Percentiles rank a stretch among this genome's conserved stretches.
These are phyloP conservation scores for Drosophila rhopaloa DNA, from an alignment of 1,140 invertebrate species.

Conservation along the genomic window DNA sequence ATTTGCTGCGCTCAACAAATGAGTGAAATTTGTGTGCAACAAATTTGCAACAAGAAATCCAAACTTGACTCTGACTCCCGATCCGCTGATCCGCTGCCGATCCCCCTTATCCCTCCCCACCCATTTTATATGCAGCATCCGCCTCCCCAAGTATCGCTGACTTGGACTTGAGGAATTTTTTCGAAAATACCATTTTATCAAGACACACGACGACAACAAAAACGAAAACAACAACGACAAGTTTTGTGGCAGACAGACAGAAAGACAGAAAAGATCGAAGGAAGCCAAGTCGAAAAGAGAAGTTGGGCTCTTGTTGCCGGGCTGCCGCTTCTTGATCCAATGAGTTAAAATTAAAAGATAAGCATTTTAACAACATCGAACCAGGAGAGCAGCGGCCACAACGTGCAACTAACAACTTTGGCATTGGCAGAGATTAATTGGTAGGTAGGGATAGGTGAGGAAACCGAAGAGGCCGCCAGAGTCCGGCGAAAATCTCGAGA, in stretches of 20 bases:
- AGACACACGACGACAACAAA: slow-evolving; percentile 72
- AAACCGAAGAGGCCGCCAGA: slow-evolving; percentile 31
- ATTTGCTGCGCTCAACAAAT: slow-evolving; percentile 43
- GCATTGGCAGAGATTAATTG: slow-evolving; percentile 84
- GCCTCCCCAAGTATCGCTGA: slow-evolving; percentile 53
- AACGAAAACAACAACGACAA: slow-evolving; percentile 54
- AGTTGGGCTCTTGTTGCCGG: slow-evolving; percentile 62
- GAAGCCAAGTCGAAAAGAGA: slow-evolving; percentile 34
- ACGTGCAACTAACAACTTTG: slow-evolving; percentile 84
- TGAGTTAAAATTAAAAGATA: slow-evolving; percentile 84
- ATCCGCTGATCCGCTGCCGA: neutral
- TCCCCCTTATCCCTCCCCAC: neutral
- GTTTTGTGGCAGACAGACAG: slow-evolving; percentile 63
- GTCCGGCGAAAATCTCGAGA: slow-evolving; percentile 60
- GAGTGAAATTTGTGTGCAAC: slow-evolving; percentile 73
- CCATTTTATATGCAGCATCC: slow-evolving; percentile 32
- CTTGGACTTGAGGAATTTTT: slow-evolving; percentile 78
- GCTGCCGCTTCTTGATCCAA: slow-evolving; percentile 75
- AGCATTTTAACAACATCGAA: slow-evolving; percentile 79
- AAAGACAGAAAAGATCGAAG: slow-evolving; percentile 30
- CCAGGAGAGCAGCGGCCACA: slow-evolving; percentile 53
- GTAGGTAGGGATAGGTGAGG: slow-evolving; percentile 78
- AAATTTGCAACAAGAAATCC: slow-evolving; percentile 69
- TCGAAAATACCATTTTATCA: slow-evolving; percentile 80
- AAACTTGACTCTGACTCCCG: slow-evolving; percentile 56